Percentiles rank a stretch among this genome's conserved stretches.
Evolutionary conservation across 2,888 invertebrate genomes (phyloP).

Genomic region (Serripes groenlandicus): DNA sequence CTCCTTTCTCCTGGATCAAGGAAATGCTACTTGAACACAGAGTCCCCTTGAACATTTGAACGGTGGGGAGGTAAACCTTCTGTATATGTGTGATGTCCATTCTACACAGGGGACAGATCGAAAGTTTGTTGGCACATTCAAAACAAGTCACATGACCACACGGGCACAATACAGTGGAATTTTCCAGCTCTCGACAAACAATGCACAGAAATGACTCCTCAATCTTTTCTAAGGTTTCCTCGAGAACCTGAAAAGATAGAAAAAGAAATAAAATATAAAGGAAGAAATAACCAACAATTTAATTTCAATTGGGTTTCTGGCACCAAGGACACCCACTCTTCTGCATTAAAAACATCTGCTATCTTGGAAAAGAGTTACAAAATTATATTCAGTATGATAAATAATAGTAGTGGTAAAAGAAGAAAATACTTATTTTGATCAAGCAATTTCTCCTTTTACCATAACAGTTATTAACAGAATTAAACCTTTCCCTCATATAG

Average conservation of each 20-base stretch:
- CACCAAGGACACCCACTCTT: no score
- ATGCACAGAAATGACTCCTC: conserved; percentile 90
- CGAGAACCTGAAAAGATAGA: conserved; percentile 70
- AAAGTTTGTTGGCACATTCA: conserved; percentile 92
- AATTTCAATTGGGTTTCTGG: no score
- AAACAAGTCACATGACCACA: conserved; percentile 95
- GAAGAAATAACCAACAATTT: neutral
- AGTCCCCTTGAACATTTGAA: conserved; percentile 28
- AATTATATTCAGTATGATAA: neutral
- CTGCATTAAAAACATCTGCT: neutral
- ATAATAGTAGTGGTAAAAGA: neutral
- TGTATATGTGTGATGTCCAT: conserved; percentile 91
- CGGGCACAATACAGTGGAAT: conserved; percentile 94
- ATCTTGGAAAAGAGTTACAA: neutral
- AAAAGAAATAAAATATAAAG: neutral
- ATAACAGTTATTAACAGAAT: neutral
- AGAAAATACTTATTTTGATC: neutral
- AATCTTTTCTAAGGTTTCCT: conserved; percentile 74
- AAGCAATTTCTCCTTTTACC: neutral
- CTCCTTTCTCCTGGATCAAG: conserved; percentile 20
- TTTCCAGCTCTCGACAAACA: conserved; percentile 94
- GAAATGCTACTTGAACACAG: conserved; percentile 33
- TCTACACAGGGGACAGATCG: conserved; percentile 92
- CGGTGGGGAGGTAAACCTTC: conserved; percentile 89
- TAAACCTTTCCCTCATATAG: neutral